These are phyloP conservation scores for Petrolisthes cinctipes DNA, from an alignment of 2,888 invertebrate species.

Conservation along the genomic window DNA sequence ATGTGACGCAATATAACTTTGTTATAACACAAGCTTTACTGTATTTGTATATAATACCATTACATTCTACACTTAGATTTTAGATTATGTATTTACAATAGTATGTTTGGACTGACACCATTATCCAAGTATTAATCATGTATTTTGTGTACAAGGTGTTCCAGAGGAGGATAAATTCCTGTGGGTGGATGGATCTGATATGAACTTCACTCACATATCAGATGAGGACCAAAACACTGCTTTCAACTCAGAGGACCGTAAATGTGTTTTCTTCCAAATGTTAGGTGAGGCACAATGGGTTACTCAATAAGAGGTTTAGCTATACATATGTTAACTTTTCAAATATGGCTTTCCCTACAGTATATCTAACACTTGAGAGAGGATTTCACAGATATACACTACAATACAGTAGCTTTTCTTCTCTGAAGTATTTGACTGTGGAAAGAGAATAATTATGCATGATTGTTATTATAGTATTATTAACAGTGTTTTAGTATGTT, in stretches of 20 bases:
- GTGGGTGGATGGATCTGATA: slow-evolving; percentile 32
- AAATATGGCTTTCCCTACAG: no score
- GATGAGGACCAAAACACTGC: background rate
- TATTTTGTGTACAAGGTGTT: background rate
- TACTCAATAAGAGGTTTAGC: no score
- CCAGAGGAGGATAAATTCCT: background rate
- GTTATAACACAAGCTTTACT: background rate
- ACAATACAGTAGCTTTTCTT: background rate
- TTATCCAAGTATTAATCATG: background rate
- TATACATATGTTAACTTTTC: no score
- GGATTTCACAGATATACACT: no score
- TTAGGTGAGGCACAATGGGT: slow-evolving; percentile 8
- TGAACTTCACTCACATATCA: slow-evolving; percentile 30
- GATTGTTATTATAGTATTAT: background rate
- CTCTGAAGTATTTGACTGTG: background rate
- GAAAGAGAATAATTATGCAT: background rate
- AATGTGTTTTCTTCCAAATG: slow-evolving; percentile 33
- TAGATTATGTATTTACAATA: background rate
- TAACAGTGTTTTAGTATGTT: background rate
- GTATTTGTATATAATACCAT: background rate
- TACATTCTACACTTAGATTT: background rate
- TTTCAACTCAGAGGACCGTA: background rate
- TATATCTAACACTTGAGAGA: no score
- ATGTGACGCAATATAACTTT: background rate
- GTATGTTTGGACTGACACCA: background rate